phyloP scores from a whole-genome alignment of 2,888 invertebrate genomes.

The Ceraclea dissimilis region DNA sequence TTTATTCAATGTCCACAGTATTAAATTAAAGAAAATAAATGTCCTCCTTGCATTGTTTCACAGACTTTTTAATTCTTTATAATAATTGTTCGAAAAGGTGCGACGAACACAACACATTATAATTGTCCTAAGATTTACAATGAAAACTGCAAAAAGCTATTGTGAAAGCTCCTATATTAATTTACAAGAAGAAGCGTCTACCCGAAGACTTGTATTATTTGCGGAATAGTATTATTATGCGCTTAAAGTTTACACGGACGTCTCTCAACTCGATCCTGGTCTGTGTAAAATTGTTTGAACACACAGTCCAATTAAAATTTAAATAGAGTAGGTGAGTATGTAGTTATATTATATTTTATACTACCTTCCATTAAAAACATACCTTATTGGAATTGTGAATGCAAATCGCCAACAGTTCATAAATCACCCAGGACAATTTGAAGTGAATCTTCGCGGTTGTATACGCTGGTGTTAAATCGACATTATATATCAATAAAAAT shows the following conservation, averaged over 20 bases:
- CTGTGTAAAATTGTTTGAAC: constrained; percentile 25
- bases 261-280: constrained; percentile 4
- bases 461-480: not conserved
- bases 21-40: too few species aligned
- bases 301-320: constrained; percentile 26
- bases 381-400: constrained; percentile 23
- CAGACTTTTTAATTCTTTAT: too few species aligned
- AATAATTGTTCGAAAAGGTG: too few species aligned
- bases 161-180: too few species aligned
- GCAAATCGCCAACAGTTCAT: constrained; percentile 3
- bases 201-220: too few species aligned
- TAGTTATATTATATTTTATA: too few species aligned
- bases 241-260: constrained; percentile 1
- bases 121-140: not conserved
- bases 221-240: not conserved
- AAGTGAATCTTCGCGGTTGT: not conserved
- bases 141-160: not conserved
- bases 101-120: not conserved
- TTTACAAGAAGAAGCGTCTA: too few species aligned
- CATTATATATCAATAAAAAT: not conserved
- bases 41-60: too few species aligned
- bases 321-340: constrained; percentile 22
- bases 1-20: too few species aligned
- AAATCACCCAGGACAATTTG: constrained; percentile 5
- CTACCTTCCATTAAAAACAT: constrained; percentile 4